Evolutionary conservation across 2,113 vertebrate genomes (phyloP).

Genomic region (Ceyx margarethae): DNA sequence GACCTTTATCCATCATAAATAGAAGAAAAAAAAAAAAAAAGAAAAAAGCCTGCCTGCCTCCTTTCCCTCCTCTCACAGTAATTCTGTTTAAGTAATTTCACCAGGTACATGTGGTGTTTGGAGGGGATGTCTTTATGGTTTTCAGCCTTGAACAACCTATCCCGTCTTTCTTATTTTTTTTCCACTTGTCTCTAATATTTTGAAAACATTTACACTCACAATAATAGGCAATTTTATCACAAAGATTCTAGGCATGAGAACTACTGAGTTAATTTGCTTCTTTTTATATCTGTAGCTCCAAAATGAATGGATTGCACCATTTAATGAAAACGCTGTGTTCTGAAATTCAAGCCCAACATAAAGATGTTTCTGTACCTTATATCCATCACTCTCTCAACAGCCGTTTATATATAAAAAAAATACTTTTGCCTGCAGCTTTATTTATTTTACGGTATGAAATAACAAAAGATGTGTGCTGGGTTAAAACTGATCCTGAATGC

Average conservation of each 20-base stretch:
- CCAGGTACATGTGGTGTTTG: not conserved
- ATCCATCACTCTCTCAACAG: slow-evolving; percentile 15
- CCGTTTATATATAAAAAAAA: not conserved
- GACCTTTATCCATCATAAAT: not conserved
- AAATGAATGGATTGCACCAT: slow-evolving; percentile 31
- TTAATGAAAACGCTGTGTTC: slow-evolving; percentile 47
- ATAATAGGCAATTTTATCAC: slow-evolving; percentile 59
- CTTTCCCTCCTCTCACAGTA: not conserved
- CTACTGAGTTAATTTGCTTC: slow-evolving; percentile 55
- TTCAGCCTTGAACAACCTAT: slow-evolving; percentile 14
- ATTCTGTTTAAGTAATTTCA: not conserved
- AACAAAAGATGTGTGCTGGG: not conserved
- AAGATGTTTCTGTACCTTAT: slow-evolving; percentile 23
- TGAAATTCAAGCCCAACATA: slow-evolving; percentile 37
- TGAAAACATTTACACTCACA: slow-evolving; percentile 42
- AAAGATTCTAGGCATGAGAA: slow-evolving; percentile 56
- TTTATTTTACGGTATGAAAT: slow-evolving; percentile 59
- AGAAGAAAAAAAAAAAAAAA: not conserved
- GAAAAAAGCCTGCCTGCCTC: not conserved
- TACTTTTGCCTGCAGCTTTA: slow-evolving; percentile 22
- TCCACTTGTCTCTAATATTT: slow-evolving; percentile 34
- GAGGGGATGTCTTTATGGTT: not conserved
- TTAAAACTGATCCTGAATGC: slow-evolving; percentile 40
- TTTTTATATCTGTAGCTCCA: slow-evolving; percentile 41
- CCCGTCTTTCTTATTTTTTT: not conserved